Evolutionary conservation across 2,888 invertebrate genomes (phyloP).

Genomic region (Lumbricus terrestris): DNA sequence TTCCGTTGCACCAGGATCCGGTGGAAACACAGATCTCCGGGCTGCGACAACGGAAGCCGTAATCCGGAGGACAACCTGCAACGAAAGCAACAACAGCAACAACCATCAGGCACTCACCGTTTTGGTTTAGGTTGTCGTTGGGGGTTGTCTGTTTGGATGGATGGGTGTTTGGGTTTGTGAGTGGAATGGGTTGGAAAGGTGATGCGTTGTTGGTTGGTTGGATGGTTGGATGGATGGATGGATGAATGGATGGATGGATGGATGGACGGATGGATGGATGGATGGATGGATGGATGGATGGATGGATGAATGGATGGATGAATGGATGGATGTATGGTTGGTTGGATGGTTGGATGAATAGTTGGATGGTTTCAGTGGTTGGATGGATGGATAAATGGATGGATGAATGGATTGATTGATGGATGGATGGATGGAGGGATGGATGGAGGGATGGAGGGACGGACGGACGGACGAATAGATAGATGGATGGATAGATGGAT

Average conservation of each 20-base stretch:
- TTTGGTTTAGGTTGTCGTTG: neutral
- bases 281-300: too few relatives aligned
- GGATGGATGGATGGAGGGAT: neutral
- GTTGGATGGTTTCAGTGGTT: neutral
- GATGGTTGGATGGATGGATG: neutral
- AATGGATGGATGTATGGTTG: too few relatives aligned
- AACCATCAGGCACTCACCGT: neutral
- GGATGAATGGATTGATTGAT: too few relatives aligned
- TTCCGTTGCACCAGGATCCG: slow-evolving; percentile 19
- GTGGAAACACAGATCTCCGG: slow-evolving; percentile 23
- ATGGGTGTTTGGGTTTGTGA: neutral
- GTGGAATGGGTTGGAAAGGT: neutral
- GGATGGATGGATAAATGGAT: neutral
- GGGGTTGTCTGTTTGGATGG: neutral
- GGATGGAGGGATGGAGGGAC: neutral
- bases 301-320: too few relatives aligned
- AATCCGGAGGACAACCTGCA: neutral
- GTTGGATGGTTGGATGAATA: neutral
- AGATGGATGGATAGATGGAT: too few relatives aligned
- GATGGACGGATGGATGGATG: too few relatives aligned
- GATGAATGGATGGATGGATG: too few relatives aligned
- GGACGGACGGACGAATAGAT: too few relatives aligned
- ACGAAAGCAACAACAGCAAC: neutral
- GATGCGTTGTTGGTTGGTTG: neutral
- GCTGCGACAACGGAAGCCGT: slow-evolving; percentile 13